Conservation (phyloP, 2,888 invertebrate genomes). For the Thecocarcelia acutangulata region DNA sequence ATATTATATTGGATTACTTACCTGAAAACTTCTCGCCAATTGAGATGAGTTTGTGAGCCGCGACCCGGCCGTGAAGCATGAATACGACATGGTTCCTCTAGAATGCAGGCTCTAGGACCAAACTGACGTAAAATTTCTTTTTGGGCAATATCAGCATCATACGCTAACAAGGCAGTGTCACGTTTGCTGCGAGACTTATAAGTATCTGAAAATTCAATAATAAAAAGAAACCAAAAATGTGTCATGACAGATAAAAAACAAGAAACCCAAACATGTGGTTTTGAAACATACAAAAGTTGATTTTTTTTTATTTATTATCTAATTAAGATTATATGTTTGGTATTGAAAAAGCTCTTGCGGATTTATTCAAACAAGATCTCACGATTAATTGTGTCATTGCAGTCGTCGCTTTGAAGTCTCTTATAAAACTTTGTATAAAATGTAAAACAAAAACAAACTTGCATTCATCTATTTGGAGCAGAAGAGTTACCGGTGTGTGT, state of each 20-base stretch:
- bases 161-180: slow-evolving; percentile 81
- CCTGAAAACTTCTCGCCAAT: slow-evolving; percentile 86
- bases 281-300: too few relatives aligned
- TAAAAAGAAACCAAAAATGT: too few relatives aligned
- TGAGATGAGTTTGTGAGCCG: slow-evolving; percentile 65
- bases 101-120: slow-evolving; percentile 89
- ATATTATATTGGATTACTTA: slow-evolving; percentile 80
- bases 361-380: neutral
- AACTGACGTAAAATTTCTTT: slow-evolving; percentile 89
- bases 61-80: slow-evolving; percentile 79
- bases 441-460: too few relatives aligned
- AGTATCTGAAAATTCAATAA: slow-evolving; percentile 83
- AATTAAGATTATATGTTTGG: neutral
- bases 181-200: slow-evolving; percentile 87
- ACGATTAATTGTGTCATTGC: slow-evolving; percentile 32
- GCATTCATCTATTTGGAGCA: neutral
- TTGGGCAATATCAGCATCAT: slow-evolving; percentile 88
- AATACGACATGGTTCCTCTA: slow-evolving; percentile 87
- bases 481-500: slow-evolving; percentile 8
- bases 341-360: neutral
- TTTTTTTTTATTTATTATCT: neutral
- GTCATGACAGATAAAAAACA: too few relatives aligned
- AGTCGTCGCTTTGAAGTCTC: slow-evolving; percentile 9
- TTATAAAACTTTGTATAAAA: neutral
- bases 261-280: too few relatives aligned